Evolutionary conservation across 1,140 invertebrate genomes (phyloP).

Genomic region (Drosophila ironensis): DNA sequence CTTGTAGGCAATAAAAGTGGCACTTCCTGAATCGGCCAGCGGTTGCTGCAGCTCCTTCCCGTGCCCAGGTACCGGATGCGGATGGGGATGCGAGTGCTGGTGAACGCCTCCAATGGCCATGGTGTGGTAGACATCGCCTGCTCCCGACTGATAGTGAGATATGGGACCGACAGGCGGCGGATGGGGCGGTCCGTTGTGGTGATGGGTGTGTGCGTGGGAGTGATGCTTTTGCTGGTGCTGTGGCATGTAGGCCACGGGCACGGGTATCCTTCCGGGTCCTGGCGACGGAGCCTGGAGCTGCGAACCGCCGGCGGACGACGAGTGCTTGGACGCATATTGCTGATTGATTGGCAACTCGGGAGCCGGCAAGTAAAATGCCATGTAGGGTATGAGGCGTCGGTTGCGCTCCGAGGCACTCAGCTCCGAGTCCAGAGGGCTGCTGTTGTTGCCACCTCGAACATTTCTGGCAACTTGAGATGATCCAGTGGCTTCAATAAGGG

Average conservation of each 20-base stretch:
- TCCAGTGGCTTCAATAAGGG: neutral
- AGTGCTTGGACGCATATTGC: slow-evolving; percentile 73
- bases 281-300: slow-evolving; percentile 34
- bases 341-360: slow-evolving; percentile 82
- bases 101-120: slow-evolving; percentile 38
- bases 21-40: slow-evolving; percentile 34
- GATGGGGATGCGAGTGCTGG: slow-evolving; percentile 23
- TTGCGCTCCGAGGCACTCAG: slow-evolving; percentile 83
- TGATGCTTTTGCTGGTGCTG: slow-evolving; percentile 32
- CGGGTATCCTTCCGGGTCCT: slow-evolving; percentile 50
- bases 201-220: slow-evolving; percentile 9
- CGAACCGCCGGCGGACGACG: slow-evolving; percentile 41
- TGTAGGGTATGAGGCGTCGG: slow-evolving; percentile 90
- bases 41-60: slow-evolving; percentile 42
- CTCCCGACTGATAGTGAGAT: slow-evolving; percentile 60
- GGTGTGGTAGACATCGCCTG: slow-evolving; percentile 68
- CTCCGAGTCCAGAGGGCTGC: slow-evolving; percentile 53
- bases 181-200: slow-evolving; percentile 28
- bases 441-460: slow-evolving; percentile 13
- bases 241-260: slow-evolving; percentile 73
- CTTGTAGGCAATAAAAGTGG: slow-evolving; percentile 73
- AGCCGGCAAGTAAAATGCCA: slow-evolving; percentile 89
- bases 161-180: slow-evolving; percentile 19
- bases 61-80: slow-evolving; percentile 43
- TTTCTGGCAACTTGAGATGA: slow-evolving; percentile 1